Evolutionary conservation across 1,140 invertebrate species (phyloP).

Genomic region (Ips typographus): DNA sequence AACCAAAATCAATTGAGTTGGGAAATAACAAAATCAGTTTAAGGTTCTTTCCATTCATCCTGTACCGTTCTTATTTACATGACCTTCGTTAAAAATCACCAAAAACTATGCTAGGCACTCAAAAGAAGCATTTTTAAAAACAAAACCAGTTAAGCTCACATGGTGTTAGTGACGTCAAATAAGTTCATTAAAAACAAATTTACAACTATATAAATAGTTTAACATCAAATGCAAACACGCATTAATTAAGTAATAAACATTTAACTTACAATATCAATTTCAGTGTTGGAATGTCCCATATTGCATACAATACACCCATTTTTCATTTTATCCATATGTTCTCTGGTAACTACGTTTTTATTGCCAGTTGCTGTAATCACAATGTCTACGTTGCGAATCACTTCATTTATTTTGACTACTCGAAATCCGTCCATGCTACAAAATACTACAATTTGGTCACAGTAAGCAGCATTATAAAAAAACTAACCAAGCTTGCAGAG

Average conservation of each 20-base stretch:
- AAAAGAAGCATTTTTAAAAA: too few relatives aligned
- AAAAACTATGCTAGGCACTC: too few relatives aligned
- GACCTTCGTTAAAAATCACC: too few relatives aligned
- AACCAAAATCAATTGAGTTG: too few relatives aligned
- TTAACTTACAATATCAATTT: constrained; percentile 89
- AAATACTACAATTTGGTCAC: constrained; percentile 15
- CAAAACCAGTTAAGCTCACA: constrained; percentile 15
- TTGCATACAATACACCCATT: constrained; percentile 96
- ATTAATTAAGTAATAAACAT: too few relatives aligned
- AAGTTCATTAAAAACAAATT: not conserved
- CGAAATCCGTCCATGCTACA: constrained; percentile 95
- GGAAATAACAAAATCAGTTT: not conserved
- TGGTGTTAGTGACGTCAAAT: not conserved
- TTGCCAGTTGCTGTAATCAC: constrained; percentile 96
- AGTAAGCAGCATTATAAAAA: constrained; percentile 16
- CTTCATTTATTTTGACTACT: constrained; percentile 93
- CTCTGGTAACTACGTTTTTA: constrained; percentile 92
- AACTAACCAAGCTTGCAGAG: constrained; percentile 86
- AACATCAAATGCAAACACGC: too few relatives aligned
- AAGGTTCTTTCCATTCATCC: too few relatives aligned
- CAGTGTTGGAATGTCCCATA: constrained; percentile 98
- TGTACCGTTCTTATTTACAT: too few relatives aligned
- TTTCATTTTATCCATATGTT: constrained; percentile 97
- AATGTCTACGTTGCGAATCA: constrained; percentile 91
- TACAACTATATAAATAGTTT: too few relatives aligned